Conservation (phyloP, 1,140 invertebrate species). For the Drosophila kurseongensis region DNA sequence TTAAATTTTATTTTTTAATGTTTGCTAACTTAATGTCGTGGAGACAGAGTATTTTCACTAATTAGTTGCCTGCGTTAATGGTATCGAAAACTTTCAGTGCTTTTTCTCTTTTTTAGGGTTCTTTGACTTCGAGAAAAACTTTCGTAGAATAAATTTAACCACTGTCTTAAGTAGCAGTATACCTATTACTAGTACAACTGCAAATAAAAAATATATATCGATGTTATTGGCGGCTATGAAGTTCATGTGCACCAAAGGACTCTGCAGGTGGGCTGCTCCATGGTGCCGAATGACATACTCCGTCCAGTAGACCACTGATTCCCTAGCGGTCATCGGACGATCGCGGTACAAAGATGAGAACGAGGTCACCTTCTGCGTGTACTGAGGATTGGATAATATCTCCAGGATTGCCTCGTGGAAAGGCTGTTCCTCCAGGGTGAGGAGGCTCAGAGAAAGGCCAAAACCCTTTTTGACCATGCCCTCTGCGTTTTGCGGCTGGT, state of each 20-base stretch:
- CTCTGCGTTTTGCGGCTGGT: background rate
- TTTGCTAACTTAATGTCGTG: no score
- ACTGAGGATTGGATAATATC: background rate
- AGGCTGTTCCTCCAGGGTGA: slow-evolving; percentile 1
- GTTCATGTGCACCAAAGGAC: background rate
- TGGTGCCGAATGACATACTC: slow-evolving; percentile 2
- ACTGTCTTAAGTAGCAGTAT: background rate
- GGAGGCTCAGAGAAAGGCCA: background rate
- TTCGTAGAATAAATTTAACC: background rate
- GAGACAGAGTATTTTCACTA: background rate
- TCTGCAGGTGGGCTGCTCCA: slow-evolving; percentile 6
- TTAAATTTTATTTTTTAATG: no score
- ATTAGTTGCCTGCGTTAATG: background rate
- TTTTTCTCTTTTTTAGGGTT: background rate
- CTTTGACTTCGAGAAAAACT: background rate
- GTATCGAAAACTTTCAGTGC: background rate
- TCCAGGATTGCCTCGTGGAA: background rate
- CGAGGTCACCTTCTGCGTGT: background rate
- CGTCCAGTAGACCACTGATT: background rate
- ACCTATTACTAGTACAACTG: background rate
- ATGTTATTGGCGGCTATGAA: background rate
- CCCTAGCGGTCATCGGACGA: background rate
- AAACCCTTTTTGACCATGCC: background rate
- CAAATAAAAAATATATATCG: background rate
- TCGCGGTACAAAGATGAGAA: slow-evolving; percentile 2